Evolutionary conservation across 2,797 vertebrate species (phyloP).

Genomic region (Aplochiton taeniatus): DNA sequence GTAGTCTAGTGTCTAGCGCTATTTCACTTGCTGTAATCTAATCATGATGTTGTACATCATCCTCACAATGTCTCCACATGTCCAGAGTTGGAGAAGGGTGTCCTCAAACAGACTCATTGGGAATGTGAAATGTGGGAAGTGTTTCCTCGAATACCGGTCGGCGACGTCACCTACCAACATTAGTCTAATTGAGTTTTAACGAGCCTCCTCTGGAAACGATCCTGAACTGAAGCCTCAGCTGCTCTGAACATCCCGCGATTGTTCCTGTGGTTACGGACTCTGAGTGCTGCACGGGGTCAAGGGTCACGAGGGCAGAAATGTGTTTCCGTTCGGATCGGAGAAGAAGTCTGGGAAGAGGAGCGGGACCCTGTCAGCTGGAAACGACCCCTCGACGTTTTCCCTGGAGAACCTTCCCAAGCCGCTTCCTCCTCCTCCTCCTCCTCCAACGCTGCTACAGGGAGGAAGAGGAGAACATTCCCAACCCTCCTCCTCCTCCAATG

Average conservation of each 20-base stretch:
- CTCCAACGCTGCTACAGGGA: neutral
- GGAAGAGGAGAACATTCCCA: slow-evolving; percentile 6
- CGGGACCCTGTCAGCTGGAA: slow-evolving; percentile 55
- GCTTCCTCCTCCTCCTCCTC: slow-evolving; percentile 51
- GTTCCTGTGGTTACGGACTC: neutral
- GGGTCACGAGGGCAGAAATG: slow-evolving; percentile 40
- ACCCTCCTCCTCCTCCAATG: no score
- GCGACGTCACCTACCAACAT: neutral
- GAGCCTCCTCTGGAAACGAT: neutral
- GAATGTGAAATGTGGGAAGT: neutral
- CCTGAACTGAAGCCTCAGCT: neutral
- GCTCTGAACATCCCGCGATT: neutral
- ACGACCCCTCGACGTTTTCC: slow-evolving; percentile 58
- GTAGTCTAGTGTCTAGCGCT: neutral
- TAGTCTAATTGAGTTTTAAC: neutral
- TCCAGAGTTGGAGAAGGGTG: no score
- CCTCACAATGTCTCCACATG: no score
- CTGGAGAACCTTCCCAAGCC: slow-evolving; percentile 65
- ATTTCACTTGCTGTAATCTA: no score
- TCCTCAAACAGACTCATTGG: neutral
- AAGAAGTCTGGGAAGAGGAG: slow-evolving; percentile 7
- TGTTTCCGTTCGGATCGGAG: slow-evolving; percentile 23
- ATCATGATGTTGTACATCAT: no score
- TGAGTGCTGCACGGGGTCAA: neutral
- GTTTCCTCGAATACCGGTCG: neutral